These are phyloP conservation scores for Geotrypetes seraphini DNA, from an alignment of 2,797 vertebrate genomes.

Conservation along the genomic window DNA sequence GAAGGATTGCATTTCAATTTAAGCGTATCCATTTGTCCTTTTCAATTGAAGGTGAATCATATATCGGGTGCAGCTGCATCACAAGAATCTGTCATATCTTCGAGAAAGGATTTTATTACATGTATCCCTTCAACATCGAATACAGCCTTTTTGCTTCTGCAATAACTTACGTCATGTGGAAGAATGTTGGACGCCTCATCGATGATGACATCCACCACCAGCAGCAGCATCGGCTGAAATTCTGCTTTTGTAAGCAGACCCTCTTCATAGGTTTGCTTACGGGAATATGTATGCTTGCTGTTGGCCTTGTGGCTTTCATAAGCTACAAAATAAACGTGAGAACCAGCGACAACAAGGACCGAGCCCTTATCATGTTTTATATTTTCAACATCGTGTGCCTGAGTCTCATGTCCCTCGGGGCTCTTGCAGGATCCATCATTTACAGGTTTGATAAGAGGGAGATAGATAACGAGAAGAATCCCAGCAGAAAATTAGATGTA, in stretches of 20 bases:
- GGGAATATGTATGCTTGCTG: constrained; percentile 58
- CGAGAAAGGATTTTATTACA: constrained; percentile 77
- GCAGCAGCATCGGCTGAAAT: constrained; percentile 17
- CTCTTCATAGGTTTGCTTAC: constrained; percentile 58
- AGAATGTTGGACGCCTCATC: constrained; percentile 76
- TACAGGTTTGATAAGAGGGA: constrained; percentile 77
- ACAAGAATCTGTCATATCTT: constrained; percentile 67
- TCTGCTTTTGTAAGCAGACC: constrained; percentile 56
- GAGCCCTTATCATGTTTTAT: constrained; percentile 71
- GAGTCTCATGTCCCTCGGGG: constrained; percentile 66
- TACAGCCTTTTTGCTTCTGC: constrained; percentile 93
- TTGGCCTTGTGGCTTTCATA: constrained; percentile 76
- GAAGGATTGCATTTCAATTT: too few relatives aligned
- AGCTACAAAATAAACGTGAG: constrained; percentile 69
- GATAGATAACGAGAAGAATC: constrained; percentile 78
- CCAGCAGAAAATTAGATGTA: constrained; percentile 82
- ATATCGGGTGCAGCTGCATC: constrained; percentile 55
- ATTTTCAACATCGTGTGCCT: constrained; percentile 71
- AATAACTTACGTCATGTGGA: constrained; percentile 95
- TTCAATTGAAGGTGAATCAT: constrained; percentile 33
- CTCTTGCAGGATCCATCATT: constrained; percentile 61
- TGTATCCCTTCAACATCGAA: constrained; percentile 94
- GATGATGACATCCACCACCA: constrained; percentile 41
- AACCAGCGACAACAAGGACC: constrained; percentile 17
- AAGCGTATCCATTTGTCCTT: neutral